A percentile compares a stretch with the other conserved stretches of the same genome.
These are phyloP conservation scores for Umimayanthus kanabou DNA, from an alignment of 92 coral and sea anemone genomes.

Conservation along the genomic window DNA sequence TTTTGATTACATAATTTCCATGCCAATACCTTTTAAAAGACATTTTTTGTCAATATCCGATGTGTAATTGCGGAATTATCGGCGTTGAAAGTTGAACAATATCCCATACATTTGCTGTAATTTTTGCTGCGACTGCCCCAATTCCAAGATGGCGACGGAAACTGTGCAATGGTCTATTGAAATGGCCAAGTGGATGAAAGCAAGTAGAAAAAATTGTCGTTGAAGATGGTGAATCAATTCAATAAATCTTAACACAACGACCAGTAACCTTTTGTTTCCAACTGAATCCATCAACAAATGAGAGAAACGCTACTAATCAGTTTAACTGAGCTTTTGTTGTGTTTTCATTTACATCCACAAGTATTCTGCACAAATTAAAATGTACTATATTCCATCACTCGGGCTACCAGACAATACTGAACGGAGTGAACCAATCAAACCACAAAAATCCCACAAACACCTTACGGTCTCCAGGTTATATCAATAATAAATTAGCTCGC, in stretches of 20 bases:
- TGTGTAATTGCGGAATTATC: too few species aligned
- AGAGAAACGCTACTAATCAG: neutral
- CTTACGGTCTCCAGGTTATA: neutral
- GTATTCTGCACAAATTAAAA: neutral
- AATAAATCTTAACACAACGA: neutral
- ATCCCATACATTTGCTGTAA: too few species aligned
- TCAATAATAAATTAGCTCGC: conserved; percentile 16
- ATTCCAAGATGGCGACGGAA: too few species aligned
- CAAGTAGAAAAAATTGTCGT: too few species aligned
- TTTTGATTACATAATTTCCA: too few species aligned
- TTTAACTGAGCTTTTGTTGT: neutral
- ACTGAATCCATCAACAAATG: neutral
- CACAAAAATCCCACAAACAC: neutral
- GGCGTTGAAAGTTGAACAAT: too few species aligned
- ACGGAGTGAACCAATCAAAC: neutral
- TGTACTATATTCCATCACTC: too few species aligned
- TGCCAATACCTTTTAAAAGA: too few species aligned
- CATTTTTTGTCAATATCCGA: too few species aligned
- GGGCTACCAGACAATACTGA: neutral
- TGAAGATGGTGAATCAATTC: neutral
- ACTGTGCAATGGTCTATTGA: too few species aligned
- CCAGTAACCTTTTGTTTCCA: neutral
- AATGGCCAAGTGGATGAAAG: neutral
- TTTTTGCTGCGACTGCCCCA: too few species aligned
- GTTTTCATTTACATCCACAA: neutral